These are phyloP conservation scores for Eutrigla gurnardus DNA, from an alignment of 2,797 vertebrate species.

Conservation along the genomic window DNA sequence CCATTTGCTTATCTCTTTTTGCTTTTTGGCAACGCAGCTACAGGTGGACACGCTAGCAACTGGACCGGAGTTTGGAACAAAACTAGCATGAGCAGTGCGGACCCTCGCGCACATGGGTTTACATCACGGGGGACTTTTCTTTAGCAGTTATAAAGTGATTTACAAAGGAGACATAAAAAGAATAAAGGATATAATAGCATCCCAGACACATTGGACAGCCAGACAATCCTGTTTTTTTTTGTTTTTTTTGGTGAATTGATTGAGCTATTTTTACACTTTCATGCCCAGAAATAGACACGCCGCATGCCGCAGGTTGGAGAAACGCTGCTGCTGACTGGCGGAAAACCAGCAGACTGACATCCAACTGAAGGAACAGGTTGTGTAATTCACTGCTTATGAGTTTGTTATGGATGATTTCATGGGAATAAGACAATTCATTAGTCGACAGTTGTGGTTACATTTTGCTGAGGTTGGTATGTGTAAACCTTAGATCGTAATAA, in stretches of 20 bases:
- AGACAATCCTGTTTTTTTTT: background rate
- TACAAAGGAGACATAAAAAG: background rate
- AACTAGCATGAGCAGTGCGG: too few relatives aligned
- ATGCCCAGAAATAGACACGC: slow-evolving; percentile 13
- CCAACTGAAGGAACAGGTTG: slow-evolving; percentile 9
- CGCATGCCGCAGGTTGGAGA: slow-evolving; percentile 10
- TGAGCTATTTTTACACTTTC: slow-evolving; percentile 14
- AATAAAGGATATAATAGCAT: background rate
- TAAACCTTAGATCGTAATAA: slow-evolving; percentile 53
- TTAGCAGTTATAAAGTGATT: background rate
- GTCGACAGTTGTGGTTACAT: slow-evolving; percentile 54
- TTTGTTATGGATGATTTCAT: slow-evolving; percentile 49
- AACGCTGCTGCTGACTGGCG: slow-evolving; percentile 24
- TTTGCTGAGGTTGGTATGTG: slow-evolving; percentile 60
- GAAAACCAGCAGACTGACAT: slow-evolving; percentile 17
- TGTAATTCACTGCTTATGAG: slow-evolving; percentile 31
- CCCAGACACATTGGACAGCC: background rate
- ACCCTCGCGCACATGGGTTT: too few relatives aligned
- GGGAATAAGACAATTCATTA: slow-evolving; percentile 51
- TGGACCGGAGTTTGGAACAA: too few relatives aligned
- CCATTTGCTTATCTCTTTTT: too few relatives aligned
- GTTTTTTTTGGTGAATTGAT: slow-evolving; percentile 19
- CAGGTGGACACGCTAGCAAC: too few relatives aligned
- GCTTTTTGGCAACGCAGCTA: too few relatives aligned
- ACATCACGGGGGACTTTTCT: too few relatives aligned